phyloP scores from a whole-genome alignment of 2,888 invertebrate genomes.

The Cephus rjabovi region DNA sequence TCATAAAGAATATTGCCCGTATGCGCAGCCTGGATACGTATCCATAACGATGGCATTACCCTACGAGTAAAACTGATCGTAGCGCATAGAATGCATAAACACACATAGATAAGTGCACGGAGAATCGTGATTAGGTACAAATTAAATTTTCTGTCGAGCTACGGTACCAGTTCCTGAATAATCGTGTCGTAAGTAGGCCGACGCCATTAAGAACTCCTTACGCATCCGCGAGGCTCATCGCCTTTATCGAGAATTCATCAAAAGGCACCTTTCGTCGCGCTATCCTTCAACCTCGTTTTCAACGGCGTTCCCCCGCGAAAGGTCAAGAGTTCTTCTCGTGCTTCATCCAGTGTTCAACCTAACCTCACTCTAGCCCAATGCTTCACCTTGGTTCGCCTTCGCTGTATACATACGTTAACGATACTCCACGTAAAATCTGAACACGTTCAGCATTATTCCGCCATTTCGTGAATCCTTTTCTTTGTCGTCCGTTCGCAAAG shows the following conservation, averaged over 20 bases:
- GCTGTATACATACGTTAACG: not conserved
- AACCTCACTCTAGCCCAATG: not conserved
- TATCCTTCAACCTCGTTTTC: not conserved
- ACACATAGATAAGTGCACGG: not conserved
- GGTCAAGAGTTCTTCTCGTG: not conserved
- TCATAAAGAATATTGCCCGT: not conserved
- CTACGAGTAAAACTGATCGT: not conserved
- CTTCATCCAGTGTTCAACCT: not conserved
- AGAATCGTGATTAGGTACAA: not conserved
- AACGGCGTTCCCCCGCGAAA: not conserved
- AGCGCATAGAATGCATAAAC: not conserved
- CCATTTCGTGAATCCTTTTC: not conserved
- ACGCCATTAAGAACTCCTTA: not conserved
- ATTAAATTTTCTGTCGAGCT: not conserved
- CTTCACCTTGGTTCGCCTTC: no score
- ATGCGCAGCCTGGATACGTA: not conserved
- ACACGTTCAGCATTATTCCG: not conserved
- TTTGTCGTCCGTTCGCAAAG: not conserved
- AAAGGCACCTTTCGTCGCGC: not conserved
- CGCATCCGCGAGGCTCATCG: not conserved
- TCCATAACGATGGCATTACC: not conserved
- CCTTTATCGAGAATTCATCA: not conserved
- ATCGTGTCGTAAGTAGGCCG: not conserved
- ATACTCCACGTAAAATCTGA: not conserved
- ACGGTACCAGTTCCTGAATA: not conserved